Conservation (phyloP, 2,113 vertebrate species). For the Onychostruthus taczanowskii region DNA sequence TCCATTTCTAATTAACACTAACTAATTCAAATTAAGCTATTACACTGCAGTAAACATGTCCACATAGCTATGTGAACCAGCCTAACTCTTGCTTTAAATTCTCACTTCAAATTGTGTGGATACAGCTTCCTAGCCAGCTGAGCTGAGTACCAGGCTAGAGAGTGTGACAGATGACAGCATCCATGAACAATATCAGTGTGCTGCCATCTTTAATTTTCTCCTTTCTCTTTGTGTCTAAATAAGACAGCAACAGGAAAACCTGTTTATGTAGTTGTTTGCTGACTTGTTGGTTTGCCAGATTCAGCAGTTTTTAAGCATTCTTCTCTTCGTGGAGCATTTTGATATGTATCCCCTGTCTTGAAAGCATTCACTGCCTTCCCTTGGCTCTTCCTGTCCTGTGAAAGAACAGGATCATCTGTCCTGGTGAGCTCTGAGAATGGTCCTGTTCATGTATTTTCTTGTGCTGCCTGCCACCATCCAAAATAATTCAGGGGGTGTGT, state of each 20-base stretch:
- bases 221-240: slow-evolving; percentile 8
- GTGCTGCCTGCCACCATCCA: neutral
- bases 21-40: slow-evolving; percentile 13
- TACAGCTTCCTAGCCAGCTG: neutral
- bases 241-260: neutral
- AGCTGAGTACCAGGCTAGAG: neutral
- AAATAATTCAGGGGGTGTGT: neutral
- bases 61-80: neutral
- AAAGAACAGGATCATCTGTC: neutral
- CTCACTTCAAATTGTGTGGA: neutral
- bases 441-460: neutral
- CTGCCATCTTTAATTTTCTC: slow-evolving; percentile 47
- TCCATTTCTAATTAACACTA: slow-evolving; percentile 43
- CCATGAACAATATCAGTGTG: neutral
- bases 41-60: neutral
- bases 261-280: neutral
- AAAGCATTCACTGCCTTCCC: neutral
- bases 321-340: neutral
- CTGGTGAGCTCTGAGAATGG: neutral
- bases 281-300: neutral
- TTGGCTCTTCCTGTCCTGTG: neutral
- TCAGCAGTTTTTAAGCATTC: neutral
- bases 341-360: neutral
- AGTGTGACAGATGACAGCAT: neutral
- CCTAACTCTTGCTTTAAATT: neutral